Base-by-base conservation (phyloP, 1,140 invertebrate genomes). In the Drosophila rhopaloa region DNA sequence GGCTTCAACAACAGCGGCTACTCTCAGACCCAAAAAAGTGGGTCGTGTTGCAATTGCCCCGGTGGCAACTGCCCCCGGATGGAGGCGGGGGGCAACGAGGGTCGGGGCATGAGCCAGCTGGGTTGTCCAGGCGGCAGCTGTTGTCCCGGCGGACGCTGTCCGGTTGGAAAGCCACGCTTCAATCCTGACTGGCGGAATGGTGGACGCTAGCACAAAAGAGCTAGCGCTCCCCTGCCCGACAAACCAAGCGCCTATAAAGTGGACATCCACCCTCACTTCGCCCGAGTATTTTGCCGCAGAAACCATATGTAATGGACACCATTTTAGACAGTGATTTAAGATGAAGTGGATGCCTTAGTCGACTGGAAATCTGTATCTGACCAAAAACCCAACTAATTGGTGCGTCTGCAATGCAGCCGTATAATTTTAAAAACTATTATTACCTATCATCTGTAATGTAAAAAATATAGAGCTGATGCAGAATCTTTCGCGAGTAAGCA, bases 141-240 rank as follows among this genome's bases (percentile, higher is more conserved):
- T 63, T 85, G 74, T 46, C 60, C 60, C 13, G 61, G 68, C 13
- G 68, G 78, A n/a, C 38, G 16, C 3, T 75, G 82, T 27, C 16
- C 43, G 27, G 16, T 41, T 9, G 43, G 38, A 0, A 29, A 46
- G n/a, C 2, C 32, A 6, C 41, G 48, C 19, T 19, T 11, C 19
- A 24, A 24, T 35, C 2, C 8, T 9, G 37, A 48, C 44, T 56
- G 60, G 46, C 78, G 51, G 43, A 43, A 46, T 9, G 55, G 63
- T 65, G 66, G 81, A 70, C 73, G 55, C 40, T 53, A 51, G 54
- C 65, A 72, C 5, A 55, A 50, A 84, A 63, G 51, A 71, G 60
- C 38, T 57, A 8, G 50, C 57, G 60, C 16, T 43, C 55, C 40
- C 48, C 51, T 48, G 13, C 43, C n/a, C 4, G 65, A 38, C 63